phyloP scores from a whole-genome alignment of 2,797 vertebrate genomes.

The Dicrostonyx torquatus region DNA sequence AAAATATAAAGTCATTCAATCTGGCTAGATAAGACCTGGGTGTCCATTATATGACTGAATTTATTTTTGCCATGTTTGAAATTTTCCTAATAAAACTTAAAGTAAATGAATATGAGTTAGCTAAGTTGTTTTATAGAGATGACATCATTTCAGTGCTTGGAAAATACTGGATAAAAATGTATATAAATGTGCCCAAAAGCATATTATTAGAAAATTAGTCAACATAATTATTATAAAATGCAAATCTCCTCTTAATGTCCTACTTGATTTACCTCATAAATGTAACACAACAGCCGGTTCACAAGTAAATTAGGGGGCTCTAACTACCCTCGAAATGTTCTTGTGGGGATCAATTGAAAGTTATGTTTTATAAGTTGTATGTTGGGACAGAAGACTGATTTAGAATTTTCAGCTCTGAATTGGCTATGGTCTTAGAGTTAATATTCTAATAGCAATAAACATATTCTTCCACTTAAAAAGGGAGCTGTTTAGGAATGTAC shows the following conservation, averaged over 20 bases:
- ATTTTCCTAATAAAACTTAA: slow-evolving; percentile 47
- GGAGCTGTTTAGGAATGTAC: neutral
- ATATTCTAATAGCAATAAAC: neutral
- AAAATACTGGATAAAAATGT: slow-evolving; percentile 49
- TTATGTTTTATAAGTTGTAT: neutral
- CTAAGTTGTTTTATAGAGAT: slow-evolving; percentile 4
- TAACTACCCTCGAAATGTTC: neutral
- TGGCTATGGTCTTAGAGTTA: neutral
- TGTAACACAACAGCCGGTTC: slow-evolving; percentile 37
- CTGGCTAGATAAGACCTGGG: neutral
- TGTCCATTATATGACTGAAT: neutral
- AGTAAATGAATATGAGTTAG: slow-evolving; percentile 21
- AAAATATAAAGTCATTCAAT: neutral
- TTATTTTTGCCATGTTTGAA: slow-evolving; percentile 23
- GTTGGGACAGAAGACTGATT: neutral
- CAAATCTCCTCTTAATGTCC: slow-evolving; percentile 13
- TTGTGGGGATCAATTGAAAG: neutral
- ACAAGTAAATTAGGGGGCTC: neutral
- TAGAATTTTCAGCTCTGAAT: neutral
- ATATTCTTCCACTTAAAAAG: neutral
- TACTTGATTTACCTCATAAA: slow-evolving; percentile 30
- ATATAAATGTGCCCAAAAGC: neutral
- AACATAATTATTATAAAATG: slow-evolving; percentile 47
- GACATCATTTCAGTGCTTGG: slow-evolving; percentile 7
- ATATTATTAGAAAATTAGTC: slow-evolving; percentile 43